A percentile compares a stretch with the other conserved stretches of the same genome.
Evolutionary conservation across 2,113 vertebrate species (phyloP).

Genomic region (Brachyhypopomus occidentalis): DNA sequence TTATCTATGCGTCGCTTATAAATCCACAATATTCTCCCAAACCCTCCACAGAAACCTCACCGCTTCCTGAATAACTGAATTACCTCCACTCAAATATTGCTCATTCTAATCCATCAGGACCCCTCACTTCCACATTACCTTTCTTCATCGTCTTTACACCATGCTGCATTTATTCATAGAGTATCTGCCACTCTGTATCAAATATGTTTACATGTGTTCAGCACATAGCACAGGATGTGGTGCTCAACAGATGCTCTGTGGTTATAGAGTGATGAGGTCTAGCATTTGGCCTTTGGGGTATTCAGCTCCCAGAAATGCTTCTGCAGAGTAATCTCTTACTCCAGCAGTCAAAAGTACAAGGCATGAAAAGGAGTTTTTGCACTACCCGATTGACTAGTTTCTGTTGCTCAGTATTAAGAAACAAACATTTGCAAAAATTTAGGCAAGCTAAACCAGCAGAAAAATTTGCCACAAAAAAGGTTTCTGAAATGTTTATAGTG

Average conservation of each 20-base stretch:
- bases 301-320: background rate
- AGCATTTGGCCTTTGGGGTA: background rate
- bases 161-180: slow-evolving; percentile 1
- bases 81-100: background rate
- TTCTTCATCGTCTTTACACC: background rate
- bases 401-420: slow-evolving; percentile 28
- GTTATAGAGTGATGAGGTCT: slow-evolving; percentile 14
- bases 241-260: slow-evolving; percentile 6
- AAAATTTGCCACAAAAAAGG: background rate
- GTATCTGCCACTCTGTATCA: background rate
- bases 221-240: background rate
- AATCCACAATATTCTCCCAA: slow-evolving; percentile 4
- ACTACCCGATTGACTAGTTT: background rate
- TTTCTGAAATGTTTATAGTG: slow-evolving; percentile 3
- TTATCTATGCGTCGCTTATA: background rate
- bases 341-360: background rate
- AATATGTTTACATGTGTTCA: background rate
- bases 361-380: slow-evolving; percentile 21
- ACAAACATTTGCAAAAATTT: background rate
- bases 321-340: slow-evolving; percentile 6
- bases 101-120: background rate
- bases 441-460: background rate
- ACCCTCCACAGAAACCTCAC: slow-evolving; percentile 3
- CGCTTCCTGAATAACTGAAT: slow-evolving; percentile 24
- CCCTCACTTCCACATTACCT: background rate